Evolutionary conservation across 2,113 vertebrate species (phyloP).

Genomic region (Oenanthe oenanthe): DNA sequence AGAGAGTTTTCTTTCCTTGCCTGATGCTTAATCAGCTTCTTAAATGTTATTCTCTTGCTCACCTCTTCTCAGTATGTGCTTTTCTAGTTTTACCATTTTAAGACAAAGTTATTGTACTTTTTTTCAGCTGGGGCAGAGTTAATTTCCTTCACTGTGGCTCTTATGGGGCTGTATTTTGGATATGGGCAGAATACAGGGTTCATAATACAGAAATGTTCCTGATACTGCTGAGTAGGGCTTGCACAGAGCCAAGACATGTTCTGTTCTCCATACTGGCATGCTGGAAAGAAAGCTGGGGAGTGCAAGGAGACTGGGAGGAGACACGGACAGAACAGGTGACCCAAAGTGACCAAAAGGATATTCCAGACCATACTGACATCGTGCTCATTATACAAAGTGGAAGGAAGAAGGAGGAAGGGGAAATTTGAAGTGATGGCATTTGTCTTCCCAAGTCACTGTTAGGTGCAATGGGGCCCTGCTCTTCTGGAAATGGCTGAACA

Average conservation of each 20-base stretch:
- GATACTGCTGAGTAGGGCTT: not conserved
- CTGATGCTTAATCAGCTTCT: not conserved
- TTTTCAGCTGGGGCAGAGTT: not conserved
- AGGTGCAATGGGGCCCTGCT: not conserved
- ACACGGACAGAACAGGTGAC: not conserved
- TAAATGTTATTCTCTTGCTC: not conserved
- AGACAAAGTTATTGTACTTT: not conserved
- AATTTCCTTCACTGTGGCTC: not conserved
- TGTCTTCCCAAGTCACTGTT: not conserved
- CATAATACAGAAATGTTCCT: not conserved
- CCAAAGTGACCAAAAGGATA: not conserved
- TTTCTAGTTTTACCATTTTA: not conserved
- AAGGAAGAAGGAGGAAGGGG: not conserved
- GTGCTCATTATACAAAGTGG: not conserved
- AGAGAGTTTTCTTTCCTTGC: constrained; percentile 12
- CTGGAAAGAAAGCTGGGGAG: not conserved
- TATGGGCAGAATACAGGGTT: not conserved
- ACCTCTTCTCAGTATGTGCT: not conserved
- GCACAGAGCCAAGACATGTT: not conserved
- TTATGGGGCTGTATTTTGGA: not conserved
- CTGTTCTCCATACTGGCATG: rapidly evolving
- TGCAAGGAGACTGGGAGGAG: not conserved
- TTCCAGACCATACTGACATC: not conserved
- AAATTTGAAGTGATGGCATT: not conserved
- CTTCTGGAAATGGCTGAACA: not conserved